Conservation (phyloP, 2,888 invertebrate genomes). For the Drosophila kokeensis region DNA sequence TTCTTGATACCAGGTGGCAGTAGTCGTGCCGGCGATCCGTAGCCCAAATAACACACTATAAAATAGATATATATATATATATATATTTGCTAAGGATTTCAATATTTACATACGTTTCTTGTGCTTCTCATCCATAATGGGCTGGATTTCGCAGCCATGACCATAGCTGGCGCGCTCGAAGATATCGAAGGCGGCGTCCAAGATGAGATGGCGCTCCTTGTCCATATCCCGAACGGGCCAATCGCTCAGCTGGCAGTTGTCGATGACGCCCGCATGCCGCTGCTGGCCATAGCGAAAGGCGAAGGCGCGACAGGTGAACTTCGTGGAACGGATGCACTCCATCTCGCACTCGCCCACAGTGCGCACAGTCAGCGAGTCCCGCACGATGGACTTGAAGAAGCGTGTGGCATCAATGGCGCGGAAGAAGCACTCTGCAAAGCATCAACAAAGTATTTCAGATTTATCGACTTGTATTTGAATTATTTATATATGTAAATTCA, state of each 20-base stretch:
- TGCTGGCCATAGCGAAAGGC: slow-evolving; percentile 90
- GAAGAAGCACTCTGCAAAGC: slow-evolving; percentile 91
- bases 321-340: slow-evolving; percentile 90
- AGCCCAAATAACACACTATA: slow-evolving; percentile 91
- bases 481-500: not conserved
- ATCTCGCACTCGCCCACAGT: slow-evolving; percentile 92
- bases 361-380: slow-evolving; percentile 89
- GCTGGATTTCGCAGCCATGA: slow-evolving; percentile 91
- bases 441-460: not conserved
- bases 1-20: slow-evolving; percentile 88
- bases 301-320: slow-evolving; percentile 92
- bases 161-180: slow-evolving; percentile 93
- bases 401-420: slow-evolving; percentile 91
- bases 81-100: not conserved
- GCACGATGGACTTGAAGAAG: slow-evolving; percentile 88
- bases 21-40: slow-evolving; percentile 91
- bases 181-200: slow-evolving; percentile 89
- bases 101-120: slow-evolving; percentile 83
- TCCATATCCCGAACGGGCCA: slow-evolving; percentile 89
- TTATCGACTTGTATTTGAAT: not conserved
- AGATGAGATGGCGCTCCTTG: slow-evolving; percentile 86
- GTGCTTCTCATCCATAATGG: slow-evolving; percentile 85
- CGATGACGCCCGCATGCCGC: slow-evolving; percentile 88
- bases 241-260: slow-evolving; percentile 92
- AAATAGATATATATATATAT: too few species aligned